Conservation (phyloP, 2,113 vertebrate species). For the Indri indri region DNA sequence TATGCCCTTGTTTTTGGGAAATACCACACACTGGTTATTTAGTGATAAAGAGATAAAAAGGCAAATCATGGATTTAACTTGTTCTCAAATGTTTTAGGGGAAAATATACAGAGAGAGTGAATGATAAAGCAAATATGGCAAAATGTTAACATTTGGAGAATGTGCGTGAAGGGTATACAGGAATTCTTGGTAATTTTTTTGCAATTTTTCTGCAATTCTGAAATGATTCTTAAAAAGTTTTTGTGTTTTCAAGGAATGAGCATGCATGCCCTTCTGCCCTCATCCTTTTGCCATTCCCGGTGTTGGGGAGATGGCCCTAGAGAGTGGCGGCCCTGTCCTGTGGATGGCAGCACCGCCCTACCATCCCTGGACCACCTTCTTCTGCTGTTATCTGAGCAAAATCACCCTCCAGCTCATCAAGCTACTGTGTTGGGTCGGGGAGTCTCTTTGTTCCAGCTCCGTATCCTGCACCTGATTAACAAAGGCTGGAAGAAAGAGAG, state of each 20-base stretch:
- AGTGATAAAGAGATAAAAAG: not conserved
- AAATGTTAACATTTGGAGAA: not conserved
- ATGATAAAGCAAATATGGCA: not conserved
- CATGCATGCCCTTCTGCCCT: not conserved
- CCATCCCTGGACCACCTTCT: not conserved
- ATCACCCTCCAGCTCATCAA: not conserved
- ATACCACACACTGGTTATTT: not conserved
- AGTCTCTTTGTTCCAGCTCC: not conserved
- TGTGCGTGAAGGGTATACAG: not conserved
- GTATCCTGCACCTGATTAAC: not conserved
- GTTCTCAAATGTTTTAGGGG: not conserved
- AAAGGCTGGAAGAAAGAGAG: not conserved
- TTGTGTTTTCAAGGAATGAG: not conserved
- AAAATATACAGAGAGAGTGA: not conserved
- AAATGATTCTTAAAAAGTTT: not conserved
- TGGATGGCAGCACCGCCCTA: not conserved
- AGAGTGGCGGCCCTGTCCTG: not conserved
- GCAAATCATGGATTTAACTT: not conserved
- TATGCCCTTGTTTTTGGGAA: not conserved
- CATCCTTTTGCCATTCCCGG: not conserved
- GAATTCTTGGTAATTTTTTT: not conserved
- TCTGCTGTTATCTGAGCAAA: not conserved
- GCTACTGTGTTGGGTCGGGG: too few species aligned
- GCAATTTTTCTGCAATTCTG: not conserved
- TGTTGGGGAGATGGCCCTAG: not conserved